Percentiles rank a stretch among this genome's conserved stretches.
phyloP scores from a whole-genome alignment of 2,797 vertebrate species.

The Enteromius unitaeniatus region DNA sequence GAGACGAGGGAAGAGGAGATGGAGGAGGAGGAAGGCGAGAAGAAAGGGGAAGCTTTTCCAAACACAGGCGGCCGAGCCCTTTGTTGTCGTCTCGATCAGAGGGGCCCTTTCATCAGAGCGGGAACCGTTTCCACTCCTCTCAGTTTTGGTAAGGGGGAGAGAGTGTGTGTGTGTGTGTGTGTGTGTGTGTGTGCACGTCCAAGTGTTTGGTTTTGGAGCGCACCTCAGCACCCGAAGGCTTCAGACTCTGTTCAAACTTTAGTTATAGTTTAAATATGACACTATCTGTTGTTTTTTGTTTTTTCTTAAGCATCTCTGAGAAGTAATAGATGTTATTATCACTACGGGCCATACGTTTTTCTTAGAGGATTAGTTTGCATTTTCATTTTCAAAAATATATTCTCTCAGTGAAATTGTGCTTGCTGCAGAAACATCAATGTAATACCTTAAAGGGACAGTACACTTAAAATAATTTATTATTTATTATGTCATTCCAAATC shows the following conservation, averaged over 20 bases:
- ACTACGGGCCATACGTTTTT: rapidly evolving
- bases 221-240: conserved; percentile 41
- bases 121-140: conserved; percentile 75
- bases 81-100: conserved; percentile 85
- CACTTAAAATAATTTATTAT: neutral
- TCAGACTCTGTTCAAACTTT: conserved; percentile 19
- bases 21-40: conserved; percentile 77
- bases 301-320: neutral
- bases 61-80: conserved; percentile 78
- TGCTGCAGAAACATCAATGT: neutral
- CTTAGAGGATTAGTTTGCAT: neutral
- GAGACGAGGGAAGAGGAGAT: conserved; percentile 70
- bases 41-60: conserved; percentile 80
- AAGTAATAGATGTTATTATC: neutral
- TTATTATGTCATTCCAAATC: neutral
- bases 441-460: neutral
- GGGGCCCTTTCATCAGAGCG: conserved; percentile 81
- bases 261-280: neutral
- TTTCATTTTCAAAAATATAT: neutral
- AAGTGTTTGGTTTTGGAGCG: conserved; percentile 28
- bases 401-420: neutral
- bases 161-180: conserved; percentile 43
- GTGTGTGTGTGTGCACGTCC: conserved; percentile 40
- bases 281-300: neutral
- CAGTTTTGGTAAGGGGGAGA: conserved; percentile 71